These are phyloP conservation scores for Anastrepha obliqua DNA, from an alignment of 1,140 invertebrate species.

Conservation along the genomic window DNA sequence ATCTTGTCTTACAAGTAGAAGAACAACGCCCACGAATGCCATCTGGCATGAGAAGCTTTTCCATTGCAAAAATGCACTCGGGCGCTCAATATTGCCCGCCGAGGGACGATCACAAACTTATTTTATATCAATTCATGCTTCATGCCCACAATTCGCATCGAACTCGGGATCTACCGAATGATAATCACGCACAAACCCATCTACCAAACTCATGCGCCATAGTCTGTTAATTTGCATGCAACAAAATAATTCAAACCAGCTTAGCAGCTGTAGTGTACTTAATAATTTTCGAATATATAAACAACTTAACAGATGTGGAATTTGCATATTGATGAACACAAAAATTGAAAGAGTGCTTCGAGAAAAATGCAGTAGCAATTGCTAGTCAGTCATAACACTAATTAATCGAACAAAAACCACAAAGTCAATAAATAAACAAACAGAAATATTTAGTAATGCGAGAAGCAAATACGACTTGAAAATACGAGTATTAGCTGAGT, in stretches of 20 bases:
- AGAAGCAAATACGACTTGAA: background rate
- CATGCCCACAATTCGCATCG: too few species aligned
- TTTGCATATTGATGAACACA: conserved; percentile 35
- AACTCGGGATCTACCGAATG: too few species aligned
- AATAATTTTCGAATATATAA: background rate
- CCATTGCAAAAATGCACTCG: too few species aligned
- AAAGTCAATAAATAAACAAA: background rate
- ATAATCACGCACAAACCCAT: too few species aligned
- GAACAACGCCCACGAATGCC: too few species aligned
- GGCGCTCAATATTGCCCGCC: too few species aligned
- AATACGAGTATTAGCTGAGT: too few species aligned
- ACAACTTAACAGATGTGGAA: conserved; percentile 2
- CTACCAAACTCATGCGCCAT: too few species aligned
- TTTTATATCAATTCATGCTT: too few species aligned
- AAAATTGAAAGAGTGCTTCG: background rate
- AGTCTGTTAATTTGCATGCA: conserved; percentile 13
- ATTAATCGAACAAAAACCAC: background rate
- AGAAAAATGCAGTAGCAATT: conserved; percentile 1
- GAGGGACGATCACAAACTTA: too few species aligned
- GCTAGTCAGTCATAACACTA: background rate
- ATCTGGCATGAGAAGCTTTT: too few species aligned
- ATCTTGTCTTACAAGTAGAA: too few species aligned
- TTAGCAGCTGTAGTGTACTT: background rate
- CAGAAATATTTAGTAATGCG: background rate
- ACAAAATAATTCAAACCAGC: conserved; percentile 1